Conservation (phyloP, 2,888 invertebrate genomes). For the Tiliacea citrago region DNA sequence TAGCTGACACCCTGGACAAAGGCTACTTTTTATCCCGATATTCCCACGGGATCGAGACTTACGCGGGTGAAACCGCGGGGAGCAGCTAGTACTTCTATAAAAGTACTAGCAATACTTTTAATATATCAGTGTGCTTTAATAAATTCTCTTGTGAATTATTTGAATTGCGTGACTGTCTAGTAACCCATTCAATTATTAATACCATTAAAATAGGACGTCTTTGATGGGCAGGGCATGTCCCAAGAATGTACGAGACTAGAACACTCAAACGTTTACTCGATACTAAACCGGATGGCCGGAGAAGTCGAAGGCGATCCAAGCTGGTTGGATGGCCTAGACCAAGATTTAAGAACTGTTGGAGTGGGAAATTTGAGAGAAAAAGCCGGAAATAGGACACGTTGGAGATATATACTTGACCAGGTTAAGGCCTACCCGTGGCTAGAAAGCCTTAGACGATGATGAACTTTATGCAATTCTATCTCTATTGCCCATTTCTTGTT, state of each 20-base stretch:
- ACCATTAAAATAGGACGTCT: background rate
- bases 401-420: background rate
- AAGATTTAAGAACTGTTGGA: background rate
- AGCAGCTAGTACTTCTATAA: no score
- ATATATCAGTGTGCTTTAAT: conserved; percentile 12
- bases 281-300: background rate
- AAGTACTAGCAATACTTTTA: no score
- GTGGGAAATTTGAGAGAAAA: background rate
- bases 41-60: no score
- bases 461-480: no score
- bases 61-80: no score
- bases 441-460: background rate
- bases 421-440: background rate
- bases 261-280: background rate
- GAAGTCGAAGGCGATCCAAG: background rate
- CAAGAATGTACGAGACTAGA: background rate
- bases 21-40: no score
- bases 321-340: background rate
- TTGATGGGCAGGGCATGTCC: background rate
- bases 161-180: background rate
- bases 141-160: background rate
- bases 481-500: background rate
- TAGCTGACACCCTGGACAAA: no score
- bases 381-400: background rate
- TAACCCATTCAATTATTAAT: background rate